Percentiles rank a stretch among this genome's conserved stretches.
Conservation (phyloP, 2,888 invertebrate genomes). For the Drosophila sordidula region DNA sequence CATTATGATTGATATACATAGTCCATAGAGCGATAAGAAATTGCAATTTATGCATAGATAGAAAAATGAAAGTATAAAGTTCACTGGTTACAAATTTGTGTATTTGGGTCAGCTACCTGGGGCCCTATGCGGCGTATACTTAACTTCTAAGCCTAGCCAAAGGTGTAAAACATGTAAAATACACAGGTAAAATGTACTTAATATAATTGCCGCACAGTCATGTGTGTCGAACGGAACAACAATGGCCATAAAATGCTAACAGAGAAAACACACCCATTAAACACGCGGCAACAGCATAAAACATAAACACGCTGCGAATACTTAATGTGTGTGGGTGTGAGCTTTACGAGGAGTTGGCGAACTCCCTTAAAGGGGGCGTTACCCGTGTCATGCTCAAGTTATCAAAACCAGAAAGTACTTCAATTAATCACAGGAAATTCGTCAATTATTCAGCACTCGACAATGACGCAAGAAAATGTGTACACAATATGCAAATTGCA, state of each 20-base stretch:
- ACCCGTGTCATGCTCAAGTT: constrained; percentile 38
- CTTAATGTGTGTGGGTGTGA: constrained; percentile 15
- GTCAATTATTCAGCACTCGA: constrained; percentile 57
- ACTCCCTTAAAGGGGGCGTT: background rate
- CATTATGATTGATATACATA: constrained; percentile 29
- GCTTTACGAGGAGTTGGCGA: background rate
- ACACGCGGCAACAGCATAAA: constrained; percentile 13
- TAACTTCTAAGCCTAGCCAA: background rate
- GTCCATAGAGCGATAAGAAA: constrained; percentile 2
- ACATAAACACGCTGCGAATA: constrained; percentile 29
- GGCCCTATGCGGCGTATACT: constrained; percentile 14
- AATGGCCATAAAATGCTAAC: constrained; percentile 17
- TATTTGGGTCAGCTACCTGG: constrained; percentile 14
- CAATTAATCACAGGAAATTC: constrained; percentile 58
- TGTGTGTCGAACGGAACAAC: constrained; percentile 9
- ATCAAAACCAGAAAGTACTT: constrained; percentile 48
- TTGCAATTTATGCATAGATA: constrained; percentile 1
- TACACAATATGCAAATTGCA: constrained; percentile 38
- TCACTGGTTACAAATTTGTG: background rate
- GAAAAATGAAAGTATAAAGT: constrained; percentile 1
- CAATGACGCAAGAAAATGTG: constrained; percentile 29
- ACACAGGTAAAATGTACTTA: constrained; percentile 30
- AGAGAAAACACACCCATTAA: constrained; percentile 26
- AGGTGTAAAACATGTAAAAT: constrained; percentile 10
- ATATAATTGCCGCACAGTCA: constrained; percentile 36